Evolutionary conservation across 2,113 vertebrate genomes (phyloP).

Genomic region (Bos javanicus): DNA sequence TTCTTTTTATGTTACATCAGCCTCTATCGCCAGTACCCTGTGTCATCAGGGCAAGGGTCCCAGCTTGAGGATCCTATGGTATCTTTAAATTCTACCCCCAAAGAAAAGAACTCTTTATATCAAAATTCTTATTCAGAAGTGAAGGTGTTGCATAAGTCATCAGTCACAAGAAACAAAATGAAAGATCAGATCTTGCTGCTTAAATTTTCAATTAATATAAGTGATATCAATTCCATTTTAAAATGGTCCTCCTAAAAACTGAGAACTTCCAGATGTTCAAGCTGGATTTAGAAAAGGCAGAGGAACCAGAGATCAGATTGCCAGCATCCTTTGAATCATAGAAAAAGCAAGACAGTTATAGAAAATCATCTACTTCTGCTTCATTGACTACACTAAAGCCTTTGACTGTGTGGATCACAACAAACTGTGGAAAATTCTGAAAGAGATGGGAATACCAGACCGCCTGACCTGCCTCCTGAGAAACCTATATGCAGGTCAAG

Average conservation of each 20-base stretch:
- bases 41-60: neutral
- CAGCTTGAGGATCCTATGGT: neutral
- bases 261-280: neutral
- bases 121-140: constrained; percentile 20
- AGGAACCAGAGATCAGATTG: neutral
- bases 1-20: neutral
- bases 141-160: neutral
- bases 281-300: neutral
- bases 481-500: neutral
- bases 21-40: neutral
- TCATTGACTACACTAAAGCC: neutral
- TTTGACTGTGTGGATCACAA: neutral
- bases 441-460: neutral
- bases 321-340: neutral
- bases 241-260: neutral
- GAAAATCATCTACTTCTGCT: neutral
- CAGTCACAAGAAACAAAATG: neutral
- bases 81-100: neutral
- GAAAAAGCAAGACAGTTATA: neutral
- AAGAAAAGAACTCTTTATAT: constrained; percentile 1
- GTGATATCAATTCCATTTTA: neutral
- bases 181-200: neutral
- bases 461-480: neutral
- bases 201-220: neutral
- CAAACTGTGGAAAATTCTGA: neutral